phyloP scores from a whole-genome alignment of 1,140 invertebrate species.

The Brachionus rubens region DNA sequence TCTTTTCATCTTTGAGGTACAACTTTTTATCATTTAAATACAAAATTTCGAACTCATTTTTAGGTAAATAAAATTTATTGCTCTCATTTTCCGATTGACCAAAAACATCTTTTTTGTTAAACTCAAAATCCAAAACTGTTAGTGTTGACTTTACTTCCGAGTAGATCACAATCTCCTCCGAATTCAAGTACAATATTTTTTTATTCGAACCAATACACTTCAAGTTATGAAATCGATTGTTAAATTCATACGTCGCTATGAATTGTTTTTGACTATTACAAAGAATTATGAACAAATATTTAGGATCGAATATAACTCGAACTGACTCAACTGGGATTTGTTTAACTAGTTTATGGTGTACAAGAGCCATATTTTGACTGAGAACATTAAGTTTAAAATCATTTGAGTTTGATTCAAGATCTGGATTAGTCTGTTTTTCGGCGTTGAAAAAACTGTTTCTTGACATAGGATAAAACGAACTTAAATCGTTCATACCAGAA shows the following conservation, averaged over 20 bases:
- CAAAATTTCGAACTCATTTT: neutral
- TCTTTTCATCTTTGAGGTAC: neutral
- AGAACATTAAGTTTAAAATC: neutral
- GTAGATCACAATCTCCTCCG: neutral
- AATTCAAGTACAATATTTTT: neutral
- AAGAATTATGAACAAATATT: neutral
- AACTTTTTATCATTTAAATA: neutral
- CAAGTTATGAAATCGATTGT: neutral
- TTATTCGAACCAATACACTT: neutral
- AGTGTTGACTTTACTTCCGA: neutral
- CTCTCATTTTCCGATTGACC: neutral
- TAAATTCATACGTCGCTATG: neutral
- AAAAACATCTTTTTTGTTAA: conserved; percentile 2
- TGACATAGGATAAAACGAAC: neutral
- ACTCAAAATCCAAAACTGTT: neutral
- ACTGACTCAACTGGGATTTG: neutral
- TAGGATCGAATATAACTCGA: neutral
- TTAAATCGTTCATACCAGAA: neutral
- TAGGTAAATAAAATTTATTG: neutral
- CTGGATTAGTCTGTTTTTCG: neutral
- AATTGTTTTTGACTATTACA: neutral
- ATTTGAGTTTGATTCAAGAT: neutral
- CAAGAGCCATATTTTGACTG: neutral
- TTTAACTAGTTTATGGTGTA: neutral
- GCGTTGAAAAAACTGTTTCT: neutral